Evolutionary conservation across 2,797 vertebrate species (phyloP), one percentile per base, ranked within the genome.

Genomic region (Crocodylus rhombifer): DNA sequence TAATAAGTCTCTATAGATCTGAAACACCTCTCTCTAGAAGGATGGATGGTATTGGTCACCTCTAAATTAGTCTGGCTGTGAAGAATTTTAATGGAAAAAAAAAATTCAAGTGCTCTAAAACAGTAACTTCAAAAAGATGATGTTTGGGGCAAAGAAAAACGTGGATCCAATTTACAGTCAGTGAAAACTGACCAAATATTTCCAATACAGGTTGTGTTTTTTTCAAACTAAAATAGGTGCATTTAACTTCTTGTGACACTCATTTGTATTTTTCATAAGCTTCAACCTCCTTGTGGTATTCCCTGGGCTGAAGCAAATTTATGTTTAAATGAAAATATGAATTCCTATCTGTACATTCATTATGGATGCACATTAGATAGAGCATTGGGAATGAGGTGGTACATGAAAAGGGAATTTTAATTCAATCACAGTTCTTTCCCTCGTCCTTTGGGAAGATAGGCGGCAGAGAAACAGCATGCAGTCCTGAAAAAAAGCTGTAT

Each of bases 31-130:
- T 94, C 21, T 18, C 26, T 33, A 61, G 80, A 88, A 77, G 58
- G 55, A 51, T 74, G 26, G 83, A 57, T 60, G 18, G 14, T 77
- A 91, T 89, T 92, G 93, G 87, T 73, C 56, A 33, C 8, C 56
- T 90, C 91, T 90, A 90, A 95, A 89, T 91, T 80, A 57, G 14
- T 30, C 69, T 94, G 79, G 10, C 86, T 89, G 91, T 82, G 87
- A 26, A 75, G 87, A 90, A 88, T 79, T 94, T 86, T 80, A 93
- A 93, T 92, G 92, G 28, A 80, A 91, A 56, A 77, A 77, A 76
- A 95, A 91, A 78, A 89, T 88, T 95, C 61, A 73, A 92, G 14
- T 73, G 92, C 78, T 69, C 62, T 81, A 56, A 82, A 90, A 15
- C 9, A 65, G 36, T 42, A 57, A 80, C 42, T 61, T 10, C 65